A percentile compares a stretch with the other conserved stretches of the same genome.
phyloP scores from a whole-genome alignment of 2,888 invertebrate genomes.

The Xylota segnis region DNA sequence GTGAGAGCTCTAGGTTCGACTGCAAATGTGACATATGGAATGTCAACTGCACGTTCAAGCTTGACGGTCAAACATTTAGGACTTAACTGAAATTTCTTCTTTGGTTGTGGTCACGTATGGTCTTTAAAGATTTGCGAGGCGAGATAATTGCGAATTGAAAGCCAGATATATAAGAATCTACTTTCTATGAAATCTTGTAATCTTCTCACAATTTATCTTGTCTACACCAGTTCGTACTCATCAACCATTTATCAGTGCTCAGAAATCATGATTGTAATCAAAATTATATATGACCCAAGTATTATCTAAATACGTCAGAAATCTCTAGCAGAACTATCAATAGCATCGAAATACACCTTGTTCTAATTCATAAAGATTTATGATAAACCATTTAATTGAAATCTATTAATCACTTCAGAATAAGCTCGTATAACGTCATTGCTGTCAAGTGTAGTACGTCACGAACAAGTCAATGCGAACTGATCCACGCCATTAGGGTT shows the following conservation, averaged over 20 bases:
- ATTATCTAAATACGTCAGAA: conserved; percentile 10
- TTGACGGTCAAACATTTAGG: too few species aligned
- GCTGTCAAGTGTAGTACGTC: conserved; percentile 16
- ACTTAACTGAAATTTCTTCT: too few species aligned
- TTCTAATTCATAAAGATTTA: conserved; percentile 6
- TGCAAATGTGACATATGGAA: too few species aligned
- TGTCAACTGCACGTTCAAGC: too few species aligned
- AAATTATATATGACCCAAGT: neutral
- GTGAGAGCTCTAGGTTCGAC: too few species aligned
- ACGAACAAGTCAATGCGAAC: neutral
- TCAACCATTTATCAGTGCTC: neutral
- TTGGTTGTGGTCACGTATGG: too few species aligned
- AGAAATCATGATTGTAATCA: conserved; percentile 1
- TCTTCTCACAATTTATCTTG: too few species aligned
- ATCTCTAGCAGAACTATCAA: neutral
- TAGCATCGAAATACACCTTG: neutral
- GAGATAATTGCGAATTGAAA: too few species aligned
- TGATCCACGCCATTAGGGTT: neutral
- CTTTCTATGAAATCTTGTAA: too few species aligned
- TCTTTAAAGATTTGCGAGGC: too few species aligned
- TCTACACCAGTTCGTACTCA: too few species aligned
- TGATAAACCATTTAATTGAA: conserved; percentile 15
- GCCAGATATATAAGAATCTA: too few species aligned
- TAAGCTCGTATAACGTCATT: conserved; percentile 7
- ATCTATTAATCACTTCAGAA: neutral